Evolutionary conservation across 2,113 vertebrate genomes (phyloP).

Genomic region (Gymnobelideus leadbeateri): DNA sequence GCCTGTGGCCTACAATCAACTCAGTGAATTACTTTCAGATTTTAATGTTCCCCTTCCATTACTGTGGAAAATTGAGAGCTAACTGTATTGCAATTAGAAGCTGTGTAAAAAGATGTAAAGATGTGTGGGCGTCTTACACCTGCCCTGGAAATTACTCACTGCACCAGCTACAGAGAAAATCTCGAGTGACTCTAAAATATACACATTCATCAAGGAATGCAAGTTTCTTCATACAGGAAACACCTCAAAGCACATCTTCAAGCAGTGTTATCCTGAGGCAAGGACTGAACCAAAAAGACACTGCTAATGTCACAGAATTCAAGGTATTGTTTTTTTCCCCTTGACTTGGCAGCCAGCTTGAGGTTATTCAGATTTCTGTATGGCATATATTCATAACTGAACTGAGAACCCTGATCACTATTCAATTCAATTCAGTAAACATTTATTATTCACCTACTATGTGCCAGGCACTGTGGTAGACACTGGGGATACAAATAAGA

Average conservation of each 20-base stretch:
- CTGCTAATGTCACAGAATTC: background rate
- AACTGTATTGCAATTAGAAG: conserved; percentile 4
- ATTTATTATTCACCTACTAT: background rate
- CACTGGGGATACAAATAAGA: background rate
- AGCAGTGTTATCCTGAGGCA: conserved; percentile 37
- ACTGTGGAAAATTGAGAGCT: conserved; percentile 2
- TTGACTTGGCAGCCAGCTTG: conserved; percentile 7
- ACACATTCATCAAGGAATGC: conserved; percentile 5
- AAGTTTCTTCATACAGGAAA: conserved; percentile 33
- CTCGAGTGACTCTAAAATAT: conserved; percentile 45
- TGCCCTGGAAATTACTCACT: conserved; percentile 45
- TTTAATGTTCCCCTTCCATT: background rate
- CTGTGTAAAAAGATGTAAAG: conserved; percentile 32
- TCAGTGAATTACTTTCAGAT: background rate
- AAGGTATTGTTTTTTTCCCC: conserved; percentile 5
- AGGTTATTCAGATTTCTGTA: conserved; percentile 21
- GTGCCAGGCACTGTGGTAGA: background rate
- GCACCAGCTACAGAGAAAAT: background rate
- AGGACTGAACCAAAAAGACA: conserved; percentile 29
- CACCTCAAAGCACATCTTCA: conserved; percentile 42
- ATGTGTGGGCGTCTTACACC: conserved; percentile 13
- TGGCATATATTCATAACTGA: background rate
- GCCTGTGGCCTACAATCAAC: background rate
- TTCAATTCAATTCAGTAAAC: background rate
- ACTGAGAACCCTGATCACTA: background rate